Evolutionary conservation across 2,888 invertebrate species (phyloP), one percentile per base, ranked within the genome.

Genomic region (Drosophila anceps): DNA sequence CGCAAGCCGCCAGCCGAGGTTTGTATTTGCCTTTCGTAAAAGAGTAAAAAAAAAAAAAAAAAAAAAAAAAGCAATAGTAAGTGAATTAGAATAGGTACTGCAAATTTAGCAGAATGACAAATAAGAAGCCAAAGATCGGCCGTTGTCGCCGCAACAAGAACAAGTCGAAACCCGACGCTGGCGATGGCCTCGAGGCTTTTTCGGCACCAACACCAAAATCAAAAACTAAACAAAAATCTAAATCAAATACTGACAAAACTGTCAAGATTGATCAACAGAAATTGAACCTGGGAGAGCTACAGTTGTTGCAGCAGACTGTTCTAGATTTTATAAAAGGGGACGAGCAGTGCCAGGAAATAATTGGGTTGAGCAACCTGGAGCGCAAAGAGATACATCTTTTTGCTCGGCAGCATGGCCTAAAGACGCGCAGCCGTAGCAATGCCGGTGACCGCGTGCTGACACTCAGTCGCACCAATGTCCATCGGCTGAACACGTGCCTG

Each of bases 351-450:
- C 51, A 75, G 4, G 67, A 82, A 4, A 50, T 92, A 0, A 50
- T 37, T 1, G 81, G 76, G 0, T 64, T 92, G 6, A 70, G 70
- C 4, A 84, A 79, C 4, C 31, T 31, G 9, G 82, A 91, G 29
- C 90, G 92, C 3, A 88, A 82, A 50, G 89, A 89, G 64, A 50
- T 92, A 12, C 92, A 91, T 50, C 66, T 69, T 20, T 88, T 85
- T 63, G 90, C 90, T 9, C 70, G 71, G 0, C 58, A 74, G 0
- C 50, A 84, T 12, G 91, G 91, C 2, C 57, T 92, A 0, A 88
- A 84, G 41, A 80, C 90, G 12, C 74, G 73, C 37, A 92, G 92
- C 59, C 82, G 69, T 61, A 91, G 82, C 35, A 50, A 18, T 4
- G 69, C 46, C 2, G 75, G 67, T 1, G 57, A 80, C 1, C 91